phyloP scores from a whole-genome alignment of 2,797 vertebrate genomes.

The Acanthurus leucopareius region DNA sequence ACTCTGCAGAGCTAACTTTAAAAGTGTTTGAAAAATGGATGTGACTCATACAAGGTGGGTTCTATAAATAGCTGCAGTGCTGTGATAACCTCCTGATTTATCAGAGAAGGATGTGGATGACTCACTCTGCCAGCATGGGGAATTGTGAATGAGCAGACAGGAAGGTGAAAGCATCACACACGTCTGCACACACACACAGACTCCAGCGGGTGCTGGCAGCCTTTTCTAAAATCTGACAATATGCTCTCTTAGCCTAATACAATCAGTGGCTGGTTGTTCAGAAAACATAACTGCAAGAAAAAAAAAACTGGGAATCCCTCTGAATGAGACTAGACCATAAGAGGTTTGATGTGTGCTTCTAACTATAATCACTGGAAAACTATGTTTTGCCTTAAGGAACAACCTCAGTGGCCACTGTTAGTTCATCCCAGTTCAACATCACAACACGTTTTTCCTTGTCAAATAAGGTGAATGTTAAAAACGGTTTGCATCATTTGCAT shows the following conservation, averaged over 20 bases:
- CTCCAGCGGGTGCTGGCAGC: not conserved
- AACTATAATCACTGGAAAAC: not conserved
- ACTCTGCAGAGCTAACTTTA: conserved; percentile 57
- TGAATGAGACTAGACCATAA: not conserved
- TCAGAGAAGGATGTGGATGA: conserved; percentile 81
- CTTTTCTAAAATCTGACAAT: conserved; percentile 8
- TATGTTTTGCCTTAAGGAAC: not conserved
- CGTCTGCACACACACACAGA: conserved; percentile 1
- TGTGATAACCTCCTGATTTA: conserved; percentile 84
- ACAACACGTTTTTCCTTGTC: not conserved
- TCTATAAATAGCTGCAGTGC: conserved; percentile 81
- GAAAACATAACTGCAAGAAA: conserved; percentile 9
- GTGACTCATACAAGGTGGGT: conserved; percentile 62
- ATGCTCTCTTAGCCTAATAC: conserved; percentile 21
- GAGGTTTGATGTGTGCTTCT: not conserved
- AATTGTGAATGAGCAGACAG: conserved; percentile 62
- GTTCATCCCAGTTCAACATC: not conserved
- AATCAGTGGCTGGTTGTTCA: conserved; percentile 1
- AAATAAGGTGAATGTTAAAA: not conserved
- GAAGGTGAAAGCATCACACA: conserved; percentile 26
- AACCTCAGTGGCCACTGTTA: not conserved
- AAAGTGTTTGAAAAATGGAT: conserved; percentile 77
- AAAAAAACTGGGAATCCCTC: conserved; percentile 3
- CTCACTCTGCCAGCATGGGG: conserved; percentile 71
- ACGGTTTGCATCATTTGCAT: not conserved